Evolutionary conservation across 2,888 invertebrate species (phyloP).

Genomic region (Palloptera scutellata): DNA sequence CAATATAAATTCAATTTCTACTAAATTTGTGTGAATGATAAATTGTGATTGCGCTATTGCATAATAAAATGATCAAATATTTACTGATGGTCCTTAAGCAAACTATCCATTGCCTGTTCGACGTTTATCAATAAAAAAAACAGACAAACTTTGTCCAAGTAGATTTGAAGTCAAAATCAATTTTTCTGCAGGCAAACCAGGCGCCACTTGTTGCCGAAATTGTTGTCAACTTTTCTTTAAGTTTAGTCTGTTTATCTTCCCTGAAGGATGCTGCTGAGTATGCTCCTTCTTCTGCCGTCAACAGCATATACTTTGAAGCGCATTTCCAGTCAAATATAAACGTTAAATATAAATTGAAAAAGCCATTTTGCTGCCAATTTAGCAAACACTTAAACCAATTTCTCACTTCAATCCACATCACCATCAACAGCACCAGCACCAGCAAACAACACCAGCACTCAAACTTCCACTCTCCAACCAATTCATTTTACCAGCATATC

Average conservation of each 20-base stretch:
- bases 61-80: no score
- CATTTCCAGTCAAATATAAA: slow-evolving; percentile 49
- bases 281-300: slow-evolving; percentile 5
- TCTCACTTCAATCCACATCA: slow-evolving; percentile 58
- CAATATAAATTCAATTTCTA: no score
- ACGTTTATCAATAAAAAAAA: not conserved
- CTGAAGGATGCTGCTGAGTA: not conserved
- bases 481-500: not conserved
- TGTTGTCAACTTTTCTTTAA: not conserved
- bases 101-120: not conserved
- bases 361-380: slow-evolving; percentile 63
- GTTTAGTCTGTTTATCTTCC: not conserved
- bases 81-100: not conserved
- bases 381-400: slow-evolving; percentile 63
- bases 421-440: slow-evolving; percentile 37
- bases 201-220: not conserved
- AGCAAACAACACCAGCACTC: slow-evolving; percentile 22
- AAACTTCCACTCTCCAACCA: slow-evolving; percentile 19
- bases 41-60: no score
- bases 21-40: no score
- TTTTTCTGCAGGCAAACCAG: not conserved
- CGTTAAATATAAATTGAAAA: slow-evolving; percentile 58
- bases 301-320: slow-evolving; percentile 33
- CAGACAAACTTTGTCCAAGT: not conserved
- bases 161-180: no score